These are phyloP conservation scores for Xanthorhoe designata DNA, from an alignment of 2,888 invertebrate species.

Conservation along the genomic window DNA sequence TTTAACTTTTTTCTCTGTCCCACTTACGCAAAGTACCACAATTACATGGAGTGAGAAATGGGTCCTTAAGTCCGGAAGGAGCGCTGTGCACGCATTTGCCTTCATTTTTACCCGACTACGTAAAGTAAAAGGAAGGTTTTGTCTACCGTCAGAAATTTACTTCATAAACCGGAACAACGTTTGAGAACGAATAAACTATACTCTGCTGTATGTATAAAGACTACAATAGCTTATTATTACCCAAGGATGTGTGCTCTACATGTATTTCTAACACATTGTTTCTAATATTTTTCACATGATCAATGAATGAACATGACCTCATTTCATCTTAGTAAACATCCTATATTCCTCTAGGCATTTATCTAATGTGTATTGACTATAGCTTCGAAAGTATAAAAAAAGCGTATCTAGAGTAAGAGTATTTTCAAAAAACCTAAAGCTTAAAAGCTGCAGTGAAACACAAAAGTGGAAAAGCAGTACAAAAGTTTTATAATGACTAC, in stretches of 20 bases:
- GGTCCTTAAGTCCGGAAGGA: constrained; percentile 48
- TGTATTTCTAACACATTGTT: background rate
- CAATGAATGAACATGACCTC: background rate
- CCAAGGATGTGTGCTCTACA: too few relatives aligned
- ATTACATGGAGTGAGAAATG: constrained; percentile 53
- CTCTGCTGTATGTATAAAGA: too few relatives aligned
- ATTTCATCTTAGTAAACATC: background rate
- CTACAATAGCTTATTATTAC: too few relatives aligned
- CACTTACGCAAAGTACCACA: constrained; percentile 50
- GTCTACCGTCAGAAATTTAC: background rate
- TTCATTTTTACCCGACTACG: constrained; percentile 31
- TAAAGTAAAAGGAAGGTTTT: background rate
- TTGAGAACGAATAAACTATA: too few relatives aligned
- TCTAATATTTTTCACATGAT: background rate
- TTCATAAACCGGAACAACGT: too few relatives aligned
- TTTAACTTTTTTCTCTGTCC: constrained; percentile 47
- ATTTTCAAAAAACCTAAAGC: background rate
- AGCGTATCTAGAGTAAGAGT: background rate
- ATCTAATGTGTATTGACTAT: background rate
- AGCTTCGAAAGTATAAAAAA: background rate
- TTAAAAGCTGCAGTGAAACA: background rate
- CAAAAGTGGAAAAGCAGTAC: background rate
- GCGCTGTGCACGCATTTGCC: constrained; percentile 40
- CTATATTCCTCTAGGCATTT: background rate
- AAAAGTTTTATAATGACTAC: constrained; percentile 8